These are phyloP conservation scores for Pagrus major DNA, from an alignment of 2,113 vertebrate genomes.

Conservation along the genomic window DNA sequence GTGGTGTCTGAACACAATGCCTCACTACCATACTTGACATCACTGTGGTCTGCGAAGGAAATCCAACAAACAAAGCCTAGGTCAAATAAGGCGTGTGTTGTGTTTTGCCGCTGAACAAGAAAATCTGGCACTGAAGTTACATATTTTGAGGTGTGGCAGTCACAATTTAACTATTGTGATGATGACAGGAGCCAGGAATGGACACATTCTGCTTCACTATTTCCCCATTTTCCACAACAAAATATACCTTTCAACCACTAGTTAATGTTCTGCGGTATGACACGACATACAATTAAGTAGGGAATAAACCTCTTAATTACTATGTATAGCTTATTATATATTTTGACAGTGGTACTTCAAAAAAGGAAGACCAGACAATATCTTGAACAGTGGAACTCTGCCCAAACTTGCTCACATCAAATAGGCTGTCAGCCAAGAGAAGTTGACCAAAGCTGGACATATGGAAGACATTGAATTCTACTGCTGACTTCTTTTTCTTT, in stretches of 20 bases:
- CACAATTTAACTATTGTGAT: background rate
- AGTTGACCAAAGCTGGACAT: background rate
- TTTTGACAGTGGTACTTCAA: background rate
- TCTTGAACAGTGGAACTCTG: background rate
- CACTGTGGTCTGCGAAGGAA: background rate
- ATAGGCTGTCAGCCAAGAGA: background rate
- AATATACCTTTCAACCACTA: background rate
- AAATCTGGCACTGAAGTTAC: background rate
- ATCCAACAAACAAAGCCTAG: background rate
- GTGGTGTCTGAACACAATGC: background rate
- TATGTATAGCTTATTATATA: background rate
- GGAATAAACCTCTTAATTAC: background rate
- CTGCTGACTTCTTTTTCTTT: background rate
- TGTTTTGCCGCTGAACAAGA: background rate
- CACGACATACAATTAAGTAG: too few relatives aligned
- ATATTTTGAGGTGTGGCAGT: background rate
- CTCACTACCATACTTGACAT: background rate
- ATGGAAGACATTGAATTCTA: background rate
- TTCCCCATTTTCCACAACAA: background rate
- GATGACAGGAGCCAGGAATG: background rate
- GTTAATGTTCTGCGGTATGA: too few relatives aligned
- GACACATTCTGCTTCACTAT: background rate
- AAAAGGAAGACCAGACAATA: background rate
- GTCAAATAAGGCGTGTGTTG: background rate
- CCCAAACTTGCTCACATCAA: background rate